Base-by-base conservation (phyloP, 2,797 vertebrate species). In the Poecilia picta region DNA sequence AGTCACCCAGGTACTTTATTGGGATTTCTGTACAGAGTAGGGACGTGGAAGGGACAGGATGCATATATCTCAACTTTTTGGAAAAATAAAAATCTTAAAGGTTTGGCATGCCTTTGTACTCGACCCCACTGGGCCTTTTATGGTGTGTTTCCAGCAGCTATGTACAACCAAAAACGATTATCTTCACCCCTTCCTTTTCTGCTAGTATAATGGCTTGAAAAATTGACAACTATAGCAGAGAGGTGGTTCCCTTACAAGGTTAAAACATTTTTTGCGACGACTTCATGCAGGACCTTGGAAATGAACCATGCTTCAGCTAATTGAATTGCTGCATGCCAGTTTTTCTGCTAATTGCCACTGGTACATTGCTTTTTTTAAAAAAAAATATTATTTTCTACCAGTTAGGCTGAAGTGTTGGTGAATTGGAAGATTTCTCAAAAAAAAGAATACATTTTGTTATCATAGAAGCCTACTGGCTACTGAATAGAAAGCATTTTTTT, bases 1-100 rank as follows among this genome's bases (percentile, higher is more conserved):
- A 64, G 75, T 28, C 81, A 83, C 85, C 80, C 33, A 46, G 13
- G 25, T 57, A 57, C 53, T 28, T 57, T 8, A 13, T 28, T n/a
- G 10, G 25, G 53, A n/a, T 57, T 57, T 57, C n/a, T 28, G 53
- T 11, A 23, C 10, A 57, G 25, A 57, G 53, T 57, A 12, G 25
- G 53, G 4, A n/a, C 13, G 53, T 28, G 8, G 53, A 57, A 57
- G 7, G 53, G 11, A 57, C 53, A 28, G 8, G 53, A 57, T n/a
- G 25, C 8, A 12, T 28, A 3, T 8, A 36, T 64, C 18, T 33
- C 12, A 18, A 16, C 13, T 33, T 31, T 62, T 59, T 59, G 5
- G 28, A 62, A 62, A 62, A 8, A 62, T 16, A 62, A 33, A 33
- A 6, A 15, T 13, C 2, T 55, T 0, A 28, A 13, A 28, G 8